These are phyloP conservation scores for Drosophila kohkoa DNA, from an alignment of 1,140 invertebrate species.

Conservation along the genomic window DNA sequence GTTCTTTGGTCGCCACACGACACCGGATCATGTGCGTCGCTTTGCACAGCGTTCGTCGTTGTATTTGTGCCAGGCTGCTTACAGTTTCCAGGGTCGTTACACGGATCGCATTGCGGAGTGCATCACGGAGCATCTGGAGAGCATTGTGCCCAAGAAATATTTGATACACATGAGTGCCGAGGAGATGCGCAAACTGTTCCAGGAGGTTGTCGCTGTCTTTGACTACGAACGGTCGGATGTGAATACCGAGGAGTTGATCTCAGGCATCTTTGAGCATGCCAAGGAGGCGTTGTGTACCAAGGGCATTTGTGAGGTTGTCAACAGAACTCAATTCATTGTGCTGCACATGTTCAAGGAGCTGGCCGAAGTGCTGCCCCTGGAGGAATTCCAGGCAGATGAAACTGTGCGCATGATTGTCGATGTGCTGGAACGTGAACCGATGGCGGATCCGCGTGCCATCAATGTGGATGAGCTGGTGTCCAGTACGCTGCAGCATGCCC, in stretches of 20 bases:
- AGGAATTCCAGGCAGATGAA: constrained; percentile 72
- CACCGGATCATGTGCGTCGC: constrained; percentile 63
- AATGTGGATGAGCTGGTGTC: constrained; percentile 65
- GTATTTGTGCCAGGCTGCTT: constrained; percentile 75
- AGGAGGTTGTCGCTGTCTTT: constrained; percentile 71
- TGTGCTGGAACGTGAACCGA: constrained; percentile 66
- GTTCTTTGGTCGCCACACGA: constrained; percentile 65
- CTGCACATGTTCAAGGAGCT: constrained; percentile 76
- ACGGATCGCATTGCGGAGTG: constrained; percentile 75
- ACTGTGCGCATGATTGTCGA: constrained; percentile 66
- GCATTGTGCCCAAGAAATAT: constrained; percentile 79
- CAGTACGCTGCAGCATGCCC: constrained; percentile 58
- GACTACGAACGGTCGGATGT: constrained; percentile 75
- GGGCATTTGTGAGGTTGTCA: constrained; percentile 45
- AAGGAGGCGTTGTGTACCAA: constrained; percentile 58
- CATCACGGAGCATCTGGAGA: constrained; percentile 72
- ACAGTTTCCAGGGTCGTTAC: constrained; percentile 72
- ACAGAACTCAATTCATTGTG: constrained; percentile 69
- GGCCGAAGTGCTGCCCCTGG: constrained; percentile 74
- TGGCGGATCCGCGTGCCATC: constrained; percentile 72
- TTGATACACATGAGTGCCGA: constrained; percentile 68
- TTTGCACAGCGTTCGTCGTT: constrained; percentile 67
- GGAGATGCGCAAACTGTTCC: constrained; percentile 72
- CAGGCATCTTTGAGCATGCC: constrained; percentile 76
- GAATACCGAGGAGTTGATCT: constrained; percentile 75